Conservation (phyloP, 2,113 vertebrate genomes). For the Trachemys scripta region DNA sequence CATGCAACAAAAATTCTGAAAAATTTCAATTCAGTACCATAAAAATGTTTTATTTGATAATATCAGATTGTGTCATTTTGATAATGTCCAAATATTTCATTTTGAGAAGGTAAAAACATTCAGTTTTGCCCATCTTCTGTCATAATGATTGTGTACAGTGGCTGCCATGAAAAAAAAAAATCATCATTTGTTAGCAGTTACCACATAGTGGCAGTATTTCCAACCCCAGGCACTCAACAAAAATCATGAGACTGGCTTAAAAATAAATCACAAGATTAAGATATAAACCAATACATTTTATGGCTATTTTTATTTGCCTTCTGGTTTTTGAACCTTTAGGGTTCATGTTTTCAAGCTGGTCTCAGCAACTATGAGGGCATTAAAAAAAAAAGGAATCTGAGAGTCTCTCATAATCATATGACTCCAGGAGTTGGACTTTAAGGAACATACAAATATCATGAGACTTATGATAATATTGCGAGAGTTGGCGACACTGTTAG, state of each 20-base stretch:
- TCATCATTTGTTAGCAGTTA: neutral
- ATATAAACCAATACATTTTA: neutral
- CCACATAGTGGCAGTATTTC: neutral
- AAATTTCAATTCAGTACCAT: no score
- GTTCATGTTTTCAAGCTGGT: neutral
- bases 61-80: neutral
- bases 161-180: neutral
- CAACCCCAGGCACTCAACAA: neutral
- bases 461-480: neutral
- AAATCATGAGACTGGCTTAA: neutral
- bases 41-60: neutral
- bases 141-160: neutral
- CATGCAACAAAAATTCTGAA: no score
- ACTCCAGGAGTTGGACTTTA: fast-evolving
- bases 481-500: neutral
- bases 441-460: neutral
- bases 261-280: neutral
- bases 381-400: neutral
- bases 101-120: neutral
- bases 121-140: neutral
- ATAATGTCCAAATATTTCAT: neutral
- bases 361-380: neutral
- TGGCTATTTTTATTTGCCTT: neutral
- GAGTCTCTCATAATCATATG: neutral
- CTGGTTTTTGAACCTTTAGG: neutral